Evolutionary conservation across 2,888 invertebrate species (phyloP), one percentile per base, ranked within the genome.

Genomic region (Himalopsyche tibetana): DNA sequence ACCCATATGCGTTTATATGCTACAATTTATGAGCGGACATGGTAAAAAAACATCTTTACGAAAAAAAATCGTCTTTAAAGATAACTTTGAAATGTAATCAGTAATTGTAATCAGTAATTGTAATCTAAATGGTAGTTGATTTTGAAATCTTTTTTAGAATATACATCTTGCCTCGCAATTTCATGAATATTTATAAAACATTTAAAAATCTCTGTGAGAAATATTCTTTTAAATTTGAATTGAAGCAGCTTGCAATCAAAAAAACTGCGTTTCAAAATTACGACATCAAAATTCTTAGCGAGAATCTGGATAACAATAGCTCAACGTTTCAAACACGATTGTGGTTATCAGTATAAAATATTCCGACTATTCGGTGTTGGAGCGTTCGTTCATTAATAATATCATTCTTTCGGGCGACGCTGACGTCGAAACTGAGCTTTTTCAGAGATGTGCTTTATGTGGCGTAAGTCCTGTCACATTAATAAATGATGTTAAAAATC

Each of bases 401-500:
- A 74, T 28, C 38, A 74, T 74, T 74, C 74, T 74, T 74, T 74
- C 74, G 36, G 36, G 74, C 38, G 74, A 74, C 74, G 74, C 36
- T 38, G 74, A 74, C 74, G 38, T 74, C 74, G 74, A 36, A 74
- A 74, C 74, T 36, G 74, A 74, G 74, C 74, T 38, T 74, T 74
- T 74, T 74, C 74, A 74, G 74, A 74, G 38, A 36, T 74, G 74
- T 74, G 74, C 74, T 74, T 74, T 74, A 74, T 74, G 74, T 74
- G 36, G 74, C 74, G 74, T 36, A 74, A 74, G 74, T 74, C 74
- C 74, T 74, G 74, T 74, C 74, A 74, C 74, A 74, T 74, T 74
- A 74, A 74, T 74, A 74, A 74, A 74, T 74, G 74, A 74, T 36
- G 74, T 74, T 38, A 74, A 74, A 74, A 74, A 74, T 74, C 19